phyloP scores from a whole-genome alignment of 1,140 invertebrate genomes.

The Zaprionus davidi region DNA sequence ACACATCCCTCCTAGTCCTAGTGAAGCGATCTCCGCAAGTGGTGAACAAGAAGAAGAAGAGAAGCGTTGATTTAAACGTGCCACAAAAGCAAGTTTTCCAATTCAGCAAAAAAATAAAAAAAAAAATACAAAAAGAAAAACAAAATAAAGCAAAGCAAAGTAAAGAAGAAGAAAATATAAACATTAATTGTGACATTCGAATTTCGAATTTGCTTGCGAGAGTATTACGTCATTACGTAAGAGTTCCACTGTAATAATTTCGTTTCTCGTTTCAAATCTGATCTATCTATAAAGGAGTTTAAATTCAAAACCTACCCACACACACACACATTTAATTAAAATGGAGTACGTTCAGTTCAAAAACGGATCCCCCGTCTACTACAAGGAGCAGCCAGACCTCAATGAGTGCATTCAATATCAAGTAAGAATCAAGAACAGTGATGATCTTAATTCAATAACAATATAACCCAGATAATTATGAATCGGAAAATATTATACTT shows the following conservation, averaged over 20 bases:
- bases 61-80: constrained; percentile 77
- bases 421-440: constrained; percentile 62
- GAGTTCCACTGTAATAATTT: constrained; percentile 60
- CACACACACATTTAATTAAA: constrained; percentile 57
- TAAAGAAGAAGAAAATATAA: constrained; percentile 43
- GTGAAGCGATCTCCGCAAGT: constrained; percentile 75
- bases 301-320: constrained; percentile 66
- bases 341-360: constrained; percentile 84
- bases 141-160: constrained; percentile 27
- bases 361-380: constrained; percentile 84
- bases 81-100: constrained; percentile 69
- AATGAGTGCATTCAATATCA: constrained; percentile 84
- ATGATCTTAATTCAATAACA: constrained; percentile 1
- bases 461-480: neutral
- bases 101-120: constrained; percentile 31
- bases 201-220: constrained; percentile 9
- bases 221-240: constrained; percentile 57
- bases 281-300: constrained; percentile 67
- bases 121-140: constrained; percentile 14
- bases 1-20: constrained; percentile 64
- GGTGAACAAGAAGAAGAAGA: constrained; percentile 48
- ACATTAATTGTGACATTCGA: constrained; percentile 23
- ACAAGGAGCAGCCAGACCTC: constrained; percentile 83
- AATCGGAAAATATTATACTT: neutral
- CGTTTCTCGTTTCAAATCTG: constrained; percentile 54